Evolutionary conservation across 2,888 invertebrate genomes (phyloP).

Genomic region (Venustoraphidia nigricollis): DNA sequence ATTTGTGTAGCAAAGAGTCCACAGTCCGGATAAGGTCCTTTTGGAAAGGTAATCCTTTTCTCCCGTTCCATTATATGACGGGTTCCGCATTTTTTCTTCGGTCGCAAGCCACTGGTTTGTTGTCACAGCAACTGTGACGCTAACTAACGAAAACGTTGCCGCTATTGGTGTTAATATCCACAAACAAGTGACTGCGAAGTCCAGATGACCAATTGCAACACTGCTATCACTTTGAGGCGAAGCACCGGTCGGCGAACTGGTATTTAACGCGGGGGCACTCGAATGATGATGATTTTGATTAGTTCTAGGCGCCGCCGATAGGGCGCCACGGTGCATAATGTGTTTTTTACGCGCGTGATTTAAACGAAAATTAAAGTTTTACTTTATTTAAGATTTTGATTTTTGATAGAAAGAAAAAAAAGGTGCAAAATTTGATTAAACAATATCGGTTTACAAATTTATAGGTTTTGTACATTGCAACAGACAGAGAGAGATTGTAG

Average conservation of each 20-base stretch:
- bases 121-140: constrained; percentile 55
- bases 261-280: neutral
- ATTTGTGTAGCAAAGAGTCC: constrained; percentile 65
- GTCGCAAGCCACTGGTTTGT: constrained; percentile 80
- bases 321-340: constrained; percentile 1
- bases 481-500: too few species aligned
- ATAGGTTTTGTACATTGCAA: too few species aligned
- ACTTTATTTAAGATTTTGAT: too few species aligned
- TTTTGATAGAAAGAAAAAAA: too few species aligned
- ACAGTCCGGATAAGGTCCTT: constrained; percentile 64
- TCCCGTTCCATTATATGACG: constrained; percentile 60
- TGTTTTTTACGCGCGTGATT: neutral
- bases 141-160: constrained; percentile 53
- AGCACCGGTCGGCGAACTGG: too few species aligned
- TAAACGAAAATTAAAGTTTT: too few species aligned
- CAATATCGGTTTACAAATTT: too few species aligned
- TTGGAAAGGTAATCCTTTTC: constrained; percentile 54
- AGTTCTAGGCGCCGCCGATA: neutral
- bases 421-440: too few species aligned
- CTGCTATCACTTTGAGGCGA: constrained; percentile 7
- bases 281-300: neutral
- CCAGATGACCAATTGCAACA: constrained; percentile 27
- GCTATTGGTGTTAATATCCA: constrained; percentile 48
- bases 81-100: constrained; percentile 70
- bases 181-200: constrained; percentile 43